Conservation (phyloP, 2,888 invertebrate genomes). For the Nomada fucata region DNA sequence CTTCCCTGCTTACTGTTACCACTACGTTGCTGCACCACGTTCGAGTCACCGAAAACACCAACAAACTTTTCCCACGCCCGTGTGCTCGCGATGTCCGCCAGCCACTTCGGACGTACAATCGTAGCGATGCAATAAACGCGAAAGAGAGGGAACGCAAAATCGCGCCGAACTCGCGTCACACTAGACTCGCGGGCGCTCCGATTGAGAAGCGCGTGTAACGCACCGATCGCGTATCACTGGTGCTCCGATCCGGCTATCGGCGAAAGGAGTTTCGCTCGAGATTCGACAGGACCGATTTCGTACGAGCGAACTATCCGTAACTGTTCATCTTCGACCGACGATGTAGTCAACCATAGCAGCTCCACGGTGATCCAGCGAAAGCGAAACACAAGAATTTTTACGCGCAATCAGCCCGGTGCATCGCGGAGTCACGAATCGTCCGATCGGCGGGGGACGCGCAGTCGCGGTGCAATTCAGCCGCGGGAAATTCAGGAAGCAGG, state of each 20-base stretch:
- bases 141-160: neutral
- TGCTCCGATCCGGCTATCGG: neutral
- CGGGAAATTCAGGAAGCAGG: constrained; percentile 52
- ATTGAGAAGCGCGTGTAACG: neutral
- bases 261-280: neutral
- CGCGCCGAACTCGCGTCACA: constrained; percentile 7
- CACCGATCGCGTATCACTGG: neutral
- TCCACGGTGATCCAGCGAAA: neutral
- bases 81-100: constrained; percentile 6
- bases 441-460: constrained; percentile 27
- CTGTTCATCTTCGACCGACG: constrained; percentile 8
- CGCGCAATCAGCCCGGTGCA: constrained; percentile 6
- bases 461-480: constrained; percentile 26
- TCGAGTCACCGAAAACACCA: constrained; percentile 35
- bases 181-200: neutral
- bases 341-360: constrained; percentile 4
- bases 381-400: neutral
- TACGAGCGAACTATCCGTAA: neutral
- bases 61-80: constrained; percentile 15
- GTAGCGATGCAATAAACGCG: neutral
- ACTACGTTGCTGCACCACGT: constrained; percentile 8
- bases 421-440: constrained; percentile 20
- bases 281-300: neutral
- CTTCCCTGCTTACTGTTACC: constrained; percentile 2
- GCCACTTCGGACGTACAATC: neutral